Percentiles rank a stretch among this genome's conserved stretches.
Conservation (phyloP, 2,888 invertebrate species). For the Sminthurides aquaticus region DNA sequence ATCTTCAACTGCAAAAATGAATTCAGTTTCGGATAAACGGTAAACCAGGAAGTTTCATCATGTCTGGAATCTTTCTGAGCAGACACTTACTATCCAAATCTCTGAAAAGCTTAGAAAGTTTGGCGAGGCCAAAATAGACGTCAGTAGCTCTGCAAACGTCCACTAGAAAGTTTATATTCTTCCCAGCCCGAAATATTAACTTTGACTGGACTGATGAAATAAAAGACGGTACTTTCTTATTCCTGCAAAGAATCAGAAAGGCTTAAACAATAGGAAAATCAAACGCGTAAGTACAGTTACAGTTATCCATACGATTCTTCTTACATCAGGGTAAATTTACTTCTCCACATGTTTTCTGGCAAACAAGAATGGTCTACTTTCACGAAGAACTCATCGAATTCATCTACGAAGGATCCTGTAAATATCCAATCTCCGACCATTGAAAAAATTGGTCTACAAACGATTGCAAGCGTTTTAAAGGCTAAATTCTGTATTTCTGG, state of each 20-base stretch:
- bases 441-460: constrained; percentile 12
- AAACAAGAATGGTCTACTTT: constrained; percentile 3
- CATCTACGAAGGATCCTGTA: constrained; percentile 13
- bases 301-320: no score
- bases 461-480: constrained; percentile 9
- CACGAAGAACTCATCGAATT: constrained; percentile 19
- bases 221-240: constrained; percentile 15
- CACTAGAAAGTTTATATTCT: constrained; percentile 19
- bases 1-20: constrained; percentile 16
- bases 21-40: no score
- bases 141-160: constrained; percentile 13
- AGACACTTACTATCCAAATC: constrained; percentile 15
- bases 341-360: constrained; percentile 20
- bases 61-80: no score
- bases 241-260: constrained; percentile 7
- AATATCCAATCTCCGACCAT: constrained; percentile 22
- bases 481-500: constrained; percentile 22
- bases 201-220: constrained; percentile 8
- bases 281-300: no score
- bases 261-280: no score
- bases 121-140: no score
- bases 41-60: no score
- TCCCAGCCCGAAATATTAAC: constrained; percentile 20
- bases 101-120: constrained; percentile 13
- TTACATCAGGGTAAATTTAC: constrained; percentile 19